Evolutionary conservation across 2,797 vertebrate genomes (phyloP), one percentile per base, ranked within the genome.

Genomic region (Mareca strepera): DNA sequence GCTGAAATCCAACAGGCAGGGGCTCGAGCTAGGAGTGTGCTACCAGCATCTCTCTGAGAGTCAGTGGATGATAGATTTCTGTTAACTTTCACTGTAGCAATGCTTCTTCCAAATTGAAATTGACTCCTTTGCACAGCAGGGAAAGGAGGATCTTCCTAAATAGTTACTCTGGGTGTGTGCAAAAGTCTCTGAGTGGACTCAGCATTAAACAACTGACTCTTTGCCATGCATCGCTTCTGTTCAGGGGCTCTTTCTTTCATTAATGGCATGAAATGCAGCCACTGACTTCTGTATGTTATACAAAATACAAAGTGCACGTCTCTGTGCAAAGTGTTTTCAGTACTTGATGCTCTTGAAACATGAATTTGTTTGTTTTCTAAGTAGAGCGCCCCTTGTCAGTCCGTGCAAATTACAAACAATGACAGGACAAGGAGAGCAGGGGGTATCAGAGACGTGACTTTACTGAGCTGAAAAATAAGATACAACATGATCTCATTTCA

Each of bases 381-480:
- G 43, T 10, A 29, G 18, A 79, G 39, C 16, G 52, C 41, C 46
- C 21, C 50, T 68, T 55, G 62, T 76, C 87, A 55, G 17, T 70
- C 59, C 80, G 23, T 79, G 80, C 25, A 75, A 78, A 86, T 66
- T 44, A 44, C 69, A 73, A 63, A 39, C 11, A 39, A 76, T 63
- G 69, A 63, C 29, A 33, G 60, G 35, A 56, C 41, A 76, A 82
- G 37, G 31, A 74, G 72, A 83, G 56, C 48, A 87, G 44, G 59
- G 48, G 41, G 3, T 70, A 69, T n/a, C 13, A 53, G 58, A 82
- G 44, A 22, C 48, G 66, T 69, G 28, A 35, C 44, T 82, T 93
- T 37, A 62, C 29, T 55, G 73, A 72, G 55, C 58, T 83, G 66
- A 88, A 83, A 93, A 91, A 87, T 55, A 39, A 75, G 50, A 52